These are phyloP conservation scores for Dilophus febrilis DNA, from an alignment of 2,888 invertebrate genomes.

Conservation along the genomic window DNA sequence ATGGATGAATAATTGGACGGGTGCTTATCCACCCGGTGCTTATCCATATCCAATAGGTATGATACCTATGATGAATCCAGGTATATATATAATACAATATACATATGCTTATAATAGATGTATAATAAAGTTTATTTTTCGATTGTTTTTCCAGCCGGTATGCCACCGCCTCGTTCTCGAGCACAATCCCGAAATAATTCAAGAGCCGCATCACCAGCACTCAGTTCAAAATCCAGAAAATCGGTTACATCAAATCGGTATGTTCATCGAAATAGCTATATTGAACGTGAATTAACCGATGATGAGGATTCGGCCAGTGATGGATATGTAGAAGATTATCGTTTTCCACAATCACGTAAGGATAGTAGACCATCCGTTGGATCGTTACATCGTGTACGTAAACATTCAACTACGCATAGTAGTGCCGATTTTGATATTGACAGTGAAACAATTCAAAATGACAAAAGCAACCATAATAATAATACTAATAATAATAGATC, in stretches of 20 bases:
- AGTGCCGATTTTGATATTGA: slow-evolving; percentile 19
- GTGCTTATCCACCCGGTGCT: slow-evolving; percentile 22
- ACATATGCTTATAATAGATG: neutral
- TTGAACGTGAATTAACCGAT: slow-evolving; percentile 33
- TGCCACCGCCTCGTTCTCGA: slow-evolving; percentile 28
- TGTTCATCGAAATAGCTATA: slow-evolving; percentile 27
- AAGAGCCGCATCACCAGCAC: slow-evolving; percentile 48
- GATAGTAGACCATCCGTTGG: neutral
- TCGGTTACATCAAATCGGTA: slow-evolving; percentile 42
- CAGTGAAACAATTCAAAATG: neutral
- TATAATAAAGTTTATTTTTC: neutral
- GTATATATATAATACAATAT: slow-evolving; percentile 12
- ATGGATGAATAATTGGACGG: slow-evolving; percentile 11
- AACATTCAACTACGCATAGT: slow-evolving; percentile 7
- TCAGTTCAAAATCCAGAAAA: slow-evolving; percentile 50
- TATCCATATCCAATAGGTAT: slow-evolving; percentile 25
- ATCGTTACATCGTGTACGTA: slow-evolving; percentile 15
- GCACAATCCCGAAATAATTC: slow-evolving; percentile 42
- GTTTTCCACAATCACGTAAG: slow-evolving; percentile 19
- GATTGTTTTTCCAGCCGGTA: slow-evolving; percentile 16
- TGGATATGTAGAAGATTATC: slow-evolving; percentile 16
- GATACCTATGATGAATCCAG: slow-evolving; percentile 31
- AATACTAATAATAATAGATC: slow-evolving; percentile 13
- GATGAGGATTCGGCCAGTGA: slow-evolving; percentile 48
- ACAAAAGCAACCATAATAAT: no score